These are phyloP conservation scores for Xiphydria camelus DNA, from an alignment of 2,888 invertebrate species.

Conservation along the genomic window DNA sequence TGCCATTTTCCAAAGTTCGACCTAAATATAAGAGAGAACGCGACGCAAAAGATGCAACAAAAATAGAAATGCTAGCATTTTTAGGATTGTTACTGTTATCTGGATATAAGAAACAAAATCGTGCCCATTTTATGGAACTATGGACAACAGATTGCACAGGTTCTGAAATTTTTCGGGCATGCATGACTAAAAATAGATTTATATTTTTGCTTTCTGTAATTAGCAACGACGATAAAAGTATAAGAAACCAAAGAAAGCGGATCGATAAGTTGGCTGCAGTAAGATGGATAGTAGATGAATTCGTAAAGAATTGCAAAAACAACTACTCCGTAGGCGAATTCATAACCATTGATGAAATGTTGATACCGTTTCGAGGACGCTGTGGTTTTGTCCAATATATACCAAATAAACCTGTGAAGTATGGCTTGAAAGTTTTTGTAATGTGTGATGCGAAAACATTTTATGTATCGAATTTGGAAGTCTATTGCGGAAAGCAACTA, in stretches of 20 bases:
- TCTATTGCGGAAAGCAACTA: slow-evolving; percentile 29
- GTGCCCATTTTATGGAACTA: too few species aligned
- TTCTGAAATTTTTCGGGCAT: too few species aligned
- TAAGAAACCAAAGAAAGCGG: slow-evolving; percentile 11
- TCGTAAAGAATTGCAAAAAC: slow-evolving; percentile 19
- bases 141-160: too few species aligned
- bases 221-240: too few species aligned
- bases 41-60: slow-evolving; percentile 23
- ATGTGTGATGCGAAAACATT: too few species aligned
- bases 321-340: slow-evolving; percentile 17
- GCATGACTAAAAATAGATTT: too few species aligned
- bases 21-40: slow-evolving; percentile 20
- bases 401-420: slow-evolving; percentile 30
- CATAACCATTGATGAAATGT: slow-evolving; percentile 26
- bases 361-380: slow-evolving; percentile 20
- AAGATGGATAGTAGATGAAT: slow-evolving; percentile 10
- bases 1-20: slow-evolving; percentile 21
- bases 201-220: too few species aligned
- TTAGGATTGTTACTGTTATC: slow-evolving; percentile 22
- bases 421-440: too few species aligned
- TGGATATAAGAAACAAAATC: slow-evolving; percentile 26
- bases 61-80: slow-evolving; percentile 27
- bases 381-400: slow-evolving; percentile 20
- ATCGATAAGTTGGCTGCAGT: slow-evolving; percentile 23
- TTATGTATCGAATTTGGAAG: slow-evolving; percentile 29